These are phyloP conservation scores for Ophion slaviceki DNA, from an alignment of 2,888 invertebrate species.

Conservation along the genomic window DNA sequence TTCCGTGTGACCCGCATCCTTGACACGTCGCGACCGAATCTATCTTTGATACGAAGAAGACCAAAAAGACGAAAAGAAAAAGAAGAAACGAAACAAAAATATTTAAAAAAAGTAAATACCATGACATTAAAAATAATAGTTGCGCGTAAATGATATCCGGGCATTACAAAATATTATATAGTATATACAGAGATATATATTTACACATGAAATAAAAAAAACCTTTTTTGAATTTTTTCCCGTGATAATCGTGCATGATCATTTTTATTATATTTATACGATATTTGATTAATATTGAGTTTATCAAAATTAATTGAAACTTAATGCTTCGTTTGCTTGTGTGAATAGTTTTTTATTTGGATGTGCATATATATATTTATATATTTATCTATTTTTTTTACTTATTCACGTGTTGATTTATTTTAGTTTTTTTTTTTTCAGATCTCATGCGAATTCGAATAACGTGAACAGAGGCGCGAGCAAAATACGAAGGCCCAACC, in stretches of 20 bases:
- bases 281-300: background rate
- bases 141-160: background rate
- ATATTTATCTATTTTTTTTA: background rate
- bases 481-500: background rate
- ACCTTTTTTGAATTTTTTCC: background rate
- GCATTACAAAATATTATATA: background rate
- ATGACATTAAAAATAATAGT: background rate
- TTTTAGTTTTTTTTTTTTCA: slow-evolving; percentile 7
- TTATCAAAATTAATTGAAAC: background rate
- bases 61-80: background rate
- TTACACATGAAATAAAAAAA: background rate
- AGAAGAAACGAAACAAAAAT: background rate
- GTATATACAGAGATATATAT: no score
- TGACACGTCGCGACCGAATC: slow-evolving; percentile 62
- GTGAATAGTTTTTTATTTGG: background rate
- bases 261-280: background rate
- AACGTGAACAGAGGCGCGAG: background rate
- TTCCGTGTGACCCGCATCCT: slow-evolving; percentile 72
- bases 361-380: no score
- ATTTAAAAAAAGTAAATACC: background rate
- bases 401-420: background rate
- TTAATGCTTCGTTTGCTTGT: background rate
- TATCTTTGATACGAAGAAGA: background rate
- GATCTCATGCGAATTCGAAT: background rate
- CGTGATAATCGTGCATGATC: no score